phyloP scores from a whole-genome alignment of 2,797 vertebrate species.

The Pseudochirops cupreus region DNA sequence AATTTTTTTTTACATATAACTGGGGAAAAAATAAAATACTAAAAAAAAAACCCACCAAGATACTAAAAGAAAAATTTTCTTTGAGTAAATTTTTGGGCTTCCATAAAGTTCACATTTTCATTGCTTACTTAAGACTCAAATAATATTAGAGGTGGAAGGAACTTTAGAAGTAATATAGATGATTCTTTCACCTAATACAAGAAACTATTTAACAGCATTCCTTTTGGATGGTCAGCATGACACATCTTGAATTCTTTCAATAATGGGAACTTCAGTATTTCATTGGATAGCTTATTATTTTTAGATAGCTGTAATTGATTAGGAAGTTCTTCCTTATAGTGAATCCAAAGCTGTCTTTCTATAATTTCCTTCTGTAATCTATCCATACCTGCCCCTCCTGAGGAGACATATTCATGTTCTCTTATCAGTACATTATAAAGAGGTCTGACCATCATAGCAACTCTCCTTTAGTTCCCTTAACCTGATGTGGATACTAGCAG shows the following conservation, averaged over 20 bases:
- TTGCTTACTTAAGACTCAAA: neutral
- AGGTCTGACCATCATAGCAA: neutral
- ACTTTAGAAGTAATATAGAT: neutral
- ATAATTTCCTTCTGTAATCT: neutral
- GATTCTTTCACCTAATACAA: neutral
- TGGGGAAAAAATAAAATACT: no score
- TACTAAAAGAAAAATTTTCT: neutral
- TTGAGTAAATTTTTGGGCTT: neutral
- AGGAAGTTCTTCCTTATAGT: neutral
- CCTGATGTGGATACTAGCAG: neutral
- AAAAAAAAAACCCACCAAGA: neutral
- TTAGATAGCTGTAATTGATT: neutral
- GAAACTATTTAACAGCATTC: neutral
- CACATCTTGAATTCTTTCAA: neutral
- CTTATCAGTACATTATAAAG: no score
- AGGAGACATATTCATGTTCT: neutral
- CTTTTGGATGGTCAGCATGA: neutral
- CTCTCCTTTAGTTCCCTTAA: neutral
- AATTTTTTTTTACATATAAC: no score
- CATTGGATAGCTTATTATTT: neutral
- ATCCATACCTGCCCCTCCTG: neutral
- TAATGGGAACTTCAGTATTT: neutral
- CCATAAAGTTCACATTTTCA: neutral
- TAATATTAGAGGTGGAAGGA: neutral
- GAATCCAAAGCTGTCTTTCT: neutral